These are phyloP conservation scores for Aethina tumida DNA, from an alignment of 1,140 invertebrate genomes.

Conservation along the genomic window DNA sequence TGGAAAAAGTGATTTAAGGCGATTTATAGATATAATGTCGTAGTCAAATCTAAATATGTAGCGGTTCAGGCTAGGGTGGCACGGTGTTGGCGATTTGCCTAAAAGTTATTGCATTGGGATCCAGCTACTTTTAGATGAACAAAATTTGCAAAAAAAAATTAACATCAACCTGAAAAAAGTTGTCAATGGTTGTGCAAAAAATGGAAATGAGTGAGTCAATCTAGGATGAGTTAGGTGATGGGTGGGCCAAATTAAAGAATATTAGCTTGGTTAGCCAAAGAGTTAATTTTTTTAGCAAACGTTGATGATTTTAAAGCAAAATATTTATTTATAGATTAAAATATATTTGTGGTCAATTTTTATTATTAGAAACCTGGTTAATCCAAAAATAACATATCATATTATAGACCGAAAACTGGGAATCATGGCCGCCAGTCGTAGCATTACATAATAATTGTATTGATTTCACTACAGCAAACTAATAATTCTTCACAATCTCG, in stretches of 20 bases:
- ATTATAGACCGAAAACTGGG: conserved; percentile 19
- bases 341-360: conserved; percentile 26
- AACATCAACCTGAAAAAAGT: conserved; percentile 5
- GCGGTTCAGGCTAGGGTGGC: conserved; percentile 30
- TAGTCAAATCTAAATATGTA: conserved; percentile 30
- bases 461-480: conserved; percentile 7
- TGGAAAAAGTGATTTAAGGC: too few species aligned
- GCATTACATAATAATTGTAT: conserved; percentile 25
- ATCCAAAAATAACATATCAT: conserved; percentile 29
- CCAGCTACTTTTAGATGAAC: conserved; percentile 25
- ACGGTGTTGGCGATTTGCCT: conserved; percentile 31
- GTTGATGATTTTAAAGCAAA: too few species aligned
- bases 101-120: conserved; percentile 26
- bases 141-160: conserved; percentile 14
- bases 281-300: too few species aligned
- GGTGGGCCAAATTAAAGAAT: too few species aligned
- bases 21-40: too few species aligned
- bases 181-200: not conserved
- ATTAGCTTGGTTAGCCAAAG: too few species aligned
- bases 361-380: conserved; percentile 27
- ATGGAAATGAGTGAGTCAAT: not conserved
- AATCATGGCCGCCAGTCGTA: conserved; percentile 20
- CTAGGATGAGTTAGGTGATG: too few species aligned
- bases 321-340: conserved; percentile 23
- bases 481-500: conserved; percentile 8